Evolutionary conservation across 1,140 invertebrate species (phyloP), one percentile per base, ranked within the genome.

Genomic region (Papilio polytes): DNA sequence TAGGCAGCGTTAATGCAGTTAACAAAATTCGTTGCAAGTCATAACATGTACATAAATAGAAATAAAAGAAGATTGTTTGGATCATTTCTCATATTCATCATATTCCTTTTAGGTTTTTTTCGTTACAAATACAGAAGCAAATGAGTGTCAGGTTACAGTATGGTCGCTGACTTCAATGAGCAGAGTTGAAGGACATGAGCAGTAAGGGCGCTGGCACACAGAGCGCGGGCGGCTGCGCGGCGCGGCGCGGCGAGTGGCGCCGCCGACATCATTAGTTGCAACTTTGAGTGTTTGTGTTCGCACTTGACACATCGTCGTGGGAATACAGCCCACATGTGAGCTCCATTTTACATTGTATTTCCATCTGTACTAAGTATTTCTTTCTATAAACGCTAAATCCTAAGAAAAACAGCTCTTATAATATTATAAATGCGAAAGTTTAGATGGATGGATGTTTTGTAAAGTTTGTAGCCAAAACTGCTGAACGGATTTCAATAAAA

Each of bases 181-280:
- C 59, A 63, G 59, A 26, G 22, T 10, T 7, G 26, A 26, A 4
- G 20, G 59, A 22, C 59, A 63, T 26, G 59, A 63, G 20, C 12
- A 20, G 2, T 63, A 26, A 22, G 20, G 53, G 53, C 18, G 18
- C 18, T 56, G 15, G 53, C 53, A n/a, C 15, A 18, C 53, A 9
- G 9, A 10, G 46, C 46, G 46, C 7, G 44, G 44, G 2, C 36
- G 36, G 36, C 36, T 6, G 48, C 3, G 48, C 48, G 48, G 13
- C 15, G 13, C 48, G 36, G 36, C 36, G 36, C 36, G 36, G 36
- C 36, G 15, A 10, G 56, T 59, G 56, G 56, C 56, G 20, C 20
- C 56, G 56, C 3, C 56, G 56, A n/a, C 56, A 12, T 59, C 56
- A 59, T 59, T 59, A 59, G 20, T 59, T 59, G 56, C 56, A 59